Conservation (phyloP, 2,888 invertebrate species). For the Myopa tessellatipennis region DNA sequence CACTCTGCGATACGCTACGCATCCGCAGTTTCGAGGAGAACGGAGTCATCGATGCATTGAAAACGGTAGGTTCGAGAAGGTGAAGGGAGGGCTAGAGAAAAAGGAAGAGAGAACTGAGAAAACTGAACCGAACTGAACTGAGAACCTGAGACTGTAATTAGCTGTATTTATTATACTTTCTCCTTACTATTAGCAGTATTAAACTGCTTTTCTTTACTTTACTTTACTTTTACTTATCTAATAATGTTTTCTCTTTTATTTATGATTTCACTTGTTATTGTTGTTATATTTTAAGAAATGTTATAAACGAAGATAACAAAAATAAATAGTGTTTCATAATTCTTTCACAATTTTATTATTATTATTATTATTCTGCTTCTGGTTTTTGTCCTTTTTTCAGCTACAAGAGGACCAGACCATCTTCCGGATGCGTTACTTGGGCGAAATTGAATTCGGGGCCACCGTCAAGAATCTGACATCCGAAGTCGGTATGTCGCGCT, state of each 20-base stretch:
- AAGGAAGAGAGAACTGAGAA: too few species aligned
- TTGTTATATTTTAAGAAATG: too few species aligned
- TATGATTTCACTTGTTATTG: neutral
- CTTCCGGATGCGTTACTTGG: constrained; percentile 67
- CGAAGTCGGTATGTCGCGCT: constrained; percentile 67
- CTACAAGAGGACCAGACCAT: constrained; percentile 68
- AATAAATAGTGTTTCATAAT: neutral
- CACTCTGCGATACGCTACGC: constrained; percentile 81
- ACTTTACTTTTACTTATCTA: constrained; percentile 22
- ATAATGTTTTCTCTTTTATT: neutral
- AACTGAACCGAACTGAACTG: too few species aligned
- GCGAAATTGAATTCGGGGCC: constrained; percentile 67
- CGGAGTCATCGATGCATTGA: constrained; percentile 67
- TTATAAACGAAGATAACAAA: too few species aligned
- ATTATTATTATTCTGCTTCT: neutral
- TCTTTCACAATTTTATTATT: constrained; percentile 4
- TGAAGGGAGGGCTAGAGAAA: too few species aligned
- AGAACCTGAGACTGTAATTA: too few species aligned
- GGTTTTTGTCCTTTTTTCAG: constrained; percentile 49
- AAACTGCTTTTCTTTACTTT: constrained; percentile 25
- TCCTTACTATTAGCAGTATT: too few species aligned
- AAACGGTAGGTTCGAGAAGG: constrained; percentile 59
- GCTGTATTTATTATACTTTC: neutral
- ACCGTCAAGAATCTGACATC: constrained; percentile 67
- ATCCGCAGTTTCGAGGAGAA: constrained; percentile 75